phyloP scores from a whole-genome alignment of 2,888 invertebrate genomes.

The Drosophila macrospina region DNA sequence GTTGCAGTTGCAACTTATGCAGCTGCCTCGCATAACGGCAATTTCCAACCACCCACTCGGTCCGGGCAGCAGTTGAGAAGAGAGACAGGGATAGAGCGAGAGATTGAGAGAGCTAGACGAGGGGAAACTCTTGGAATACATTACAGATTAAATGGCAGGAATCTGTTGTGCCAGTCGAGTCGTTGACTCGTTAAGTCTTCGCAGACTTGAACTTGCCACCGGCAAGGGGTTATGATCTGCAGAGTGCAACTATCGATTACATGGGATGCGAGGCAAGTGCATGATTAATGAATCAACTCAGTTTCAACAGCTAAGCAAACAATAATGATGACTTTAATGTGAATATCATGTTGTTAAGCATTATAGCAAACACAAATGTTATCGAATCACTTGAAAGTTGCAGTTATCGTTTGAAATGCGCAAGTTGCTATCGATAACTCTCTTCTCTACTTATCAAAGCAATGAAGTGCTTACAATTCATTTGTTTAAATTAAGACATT shows the following conservation, averaged over 20 bases:
- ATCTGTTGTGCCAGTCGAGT: slow-evolving; percentile 10
- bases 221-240: slow-evolving; percentile 28
- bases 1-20: slow-evolving; percentile 10
- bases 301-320: slow-evolving; percentile 27
- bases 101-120: too few species aligned
- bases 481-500: not conserved
- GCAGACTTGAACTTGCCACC: slow-evolving; percentile 66
- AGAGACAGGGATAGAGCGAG: too few species aligned
- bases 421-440: not conserved
- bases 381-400: slow-evolving; percentile 10
- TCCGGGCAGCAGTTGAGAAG: not conserved
- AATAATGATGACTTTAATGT: slow-evolving; percentile 16
- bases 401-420: slow-evolving; percentile 3
- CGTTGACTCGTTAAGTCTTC: slow-evolving; percentile 9
- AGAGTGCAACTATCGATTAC: slow-evolving; percentile 33
- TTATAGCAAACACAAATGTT: slow-evolving; percentile 16
- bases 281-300: slow-evolving; percentile 51
- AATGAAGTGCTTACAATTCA: too few species aligned
- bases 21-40: slow-evolving; percentile 48
- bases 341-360: slow-evolving; percentile 6
- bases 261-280: slow-evolving; percentile 45
- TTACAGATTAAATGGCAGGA: slow-evolving; percentile 27
- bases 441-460: not conserved
- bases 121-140: slow-evolving; percentile 24
- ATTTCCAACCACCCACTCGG: slow-evolving; percentile 61